Evolutionary conservation across 2,888 invertebrate genomes (phyloP), one percentile per base, ranked within the genome.

Genomic region (Papilio protenor): DNA sequence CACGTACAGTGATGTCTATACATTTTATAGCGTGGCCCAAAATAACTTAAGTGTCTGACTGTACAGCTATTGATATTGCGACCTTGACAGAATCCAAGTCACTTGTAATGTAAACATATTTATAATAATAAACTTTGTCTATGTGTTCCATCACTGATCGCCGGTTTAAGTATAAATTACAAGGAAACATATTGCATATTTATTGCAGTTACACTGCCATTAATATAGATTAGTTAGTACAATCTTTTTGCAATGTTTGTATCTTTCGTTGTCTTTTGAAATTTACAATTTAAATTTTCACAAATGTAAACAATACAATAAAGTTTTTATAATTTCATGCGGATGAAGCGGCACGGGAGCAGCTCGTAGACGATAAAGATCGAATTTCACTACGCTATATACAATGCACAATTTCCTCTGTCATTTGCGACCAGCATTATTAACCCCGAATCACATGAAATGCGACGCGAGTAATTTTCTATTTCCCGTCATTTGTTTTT

Each of bases 381-480:
- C 64, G 14, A 11, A 18, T 64, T 18, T 2, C 2, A 33, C 33
- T 33, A 64, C 8, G 14, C 16, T 11, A 59, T 16, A 4, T 55
- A 59, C 21, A 59, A 59, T 59, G 3, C 12, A 33, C 33, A 33
- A 18, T 64, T 64, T 33, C 64, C 64, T 27, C 64, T 33, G 27
- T 64, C 64, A 64, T 64, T 64, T 33, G 61, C 61, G 10, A 64
- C 16, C 18, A 64, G 18, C 10, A 12, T 59, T 59, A 64, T 18
- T 61, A 64, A 64, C 27, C 33, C 33, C 33, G 64, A 64, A 64
- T 64, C 64, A 33, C 18, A 33, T 59, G 5, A 64, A 64, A 64
- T 18, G 33, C 64, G 64, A 18, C 64, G 64, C 64, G 14, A 64
- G 33, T 33, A 64, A 64, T 64, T 64, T 64, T 64, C 64, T 33